These are phyloP conservation scores for Papilio gigon DNA, from an alignment of 2,888 invertebrate genomes.

Conservation along the genomic window DNA sequence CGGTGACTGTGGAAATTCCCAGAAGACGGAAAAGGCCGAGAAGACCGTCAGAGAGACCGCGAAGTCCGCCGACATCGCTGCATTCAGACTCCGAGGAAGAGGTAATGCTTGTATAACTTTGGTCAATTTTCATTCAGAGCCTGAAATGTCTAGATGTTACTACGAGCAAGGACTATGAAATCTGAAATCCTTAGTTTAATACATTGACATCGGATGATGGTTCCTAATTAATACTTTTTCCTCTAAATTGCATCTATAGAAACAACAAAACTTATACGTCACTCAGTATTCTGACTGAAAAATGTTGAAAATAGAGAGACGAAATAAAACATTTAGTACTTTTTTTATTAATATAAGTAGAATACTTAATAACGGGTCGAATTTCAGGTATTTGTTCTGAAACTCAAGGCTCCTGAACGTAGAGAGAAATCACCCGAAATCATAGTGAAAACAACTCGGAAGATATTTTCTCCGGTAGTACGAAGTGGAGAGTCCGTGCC, in stretches of 20 bases:
- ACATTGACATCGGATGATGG: too few relatives aligned
- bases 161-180: neutral
- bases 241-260: neutral
- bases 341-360: neutral
- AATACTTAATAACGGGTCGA: neutral
- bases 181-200: too few relatives aligned
- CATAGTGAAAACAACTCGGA: slow-evolving; percentile 90
- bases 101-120: slow-evolving; percentile 50
- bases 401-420: slow-evolving; percentile 71
- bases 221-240: neutral
- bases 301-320: slow-evolving; percentile 7
- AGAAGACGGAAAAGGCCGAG: slow-evolving; percentile 73
- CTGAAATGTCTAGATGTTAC: neutral
- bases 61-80: slow-evolving; percentile 72
- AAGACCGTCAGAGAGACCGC: slow-evolving; percentile 73
- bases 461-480: slow-evolving; percentile 88
- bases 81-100: slow-evolving; percentile 77
- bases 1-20: slow-evolving; percentile 79
- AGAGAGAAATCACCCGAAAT: slow-evolving; percentile 83
- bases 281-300: slow-evolving; percentile 1
- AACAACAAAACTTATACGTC: neutral
- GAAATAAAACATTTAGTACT: neutral
- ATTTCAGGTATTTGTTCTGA: slow-evolving; percentile 70
- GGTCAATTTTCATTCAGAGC: neutral
- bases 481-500: slow-evolving; percentile 80